Evolutionary conservation across 2,113 vertebrate genomes (phyloP).

Genomic region (Oenanthe oenanthe): DNA sequence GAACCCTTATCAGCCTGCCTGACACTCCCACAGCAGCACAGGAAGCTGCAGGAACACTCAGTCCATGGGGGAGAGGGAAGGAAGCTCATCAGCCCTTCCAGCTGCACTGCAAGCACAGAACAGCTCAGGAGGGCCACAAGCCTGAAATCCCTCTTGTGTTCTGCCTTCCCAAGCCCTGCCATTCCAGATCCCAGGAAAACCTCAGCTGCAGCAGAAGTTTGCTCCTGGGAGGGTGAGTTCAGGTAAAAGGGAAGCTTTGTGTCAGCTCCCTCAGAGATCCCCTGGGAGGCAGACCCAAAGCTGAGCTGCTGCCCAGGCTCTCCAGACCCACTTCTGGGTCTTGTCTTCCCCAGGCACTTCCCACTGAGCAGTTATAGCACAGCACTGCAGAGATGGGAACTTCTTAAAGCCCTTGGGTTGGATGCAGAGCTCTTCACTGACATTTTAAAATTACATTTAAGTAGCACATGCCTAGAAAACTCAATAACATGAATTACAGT

Average conservation of each 20-base stretch:
- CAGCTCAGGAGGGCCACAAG: rapidly evolving
- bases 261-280: not conserved
- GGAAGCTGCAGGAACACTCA: not conserved
- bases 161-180: not conserved
- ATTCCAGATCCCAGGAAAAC: not conserved
- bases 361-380: not conserved
- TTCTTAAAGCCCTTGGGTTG: not conserved
- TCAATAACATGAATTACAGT: not conserved
- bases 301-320: not conserved
- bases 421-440: not conserved
- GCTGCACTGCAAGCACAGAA: not conserved
- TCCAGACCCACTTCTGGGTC: not conserved
- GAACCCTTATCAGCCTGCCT: rapidly evolving
- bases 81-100: not conserved
- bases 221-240: not conserved
- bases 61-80: rapidly evolving
- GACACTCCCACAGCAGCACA: not conserved
- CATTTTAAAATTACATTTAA: not conserved
- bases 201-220: not conserved
- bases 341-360: not conserved
- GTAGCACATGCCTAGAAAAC: not conserved
- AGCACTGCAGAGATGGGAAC: not conserved
- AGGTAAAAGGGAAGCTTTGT: not conserved
- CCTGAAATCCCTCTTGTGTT: rapidly evolving
- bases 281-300: not conserved